Evolutionary conservation across 2,797 vertebrate genomes (phyloP).

Genomic region (Cyprinodon diabolis): DNA sequence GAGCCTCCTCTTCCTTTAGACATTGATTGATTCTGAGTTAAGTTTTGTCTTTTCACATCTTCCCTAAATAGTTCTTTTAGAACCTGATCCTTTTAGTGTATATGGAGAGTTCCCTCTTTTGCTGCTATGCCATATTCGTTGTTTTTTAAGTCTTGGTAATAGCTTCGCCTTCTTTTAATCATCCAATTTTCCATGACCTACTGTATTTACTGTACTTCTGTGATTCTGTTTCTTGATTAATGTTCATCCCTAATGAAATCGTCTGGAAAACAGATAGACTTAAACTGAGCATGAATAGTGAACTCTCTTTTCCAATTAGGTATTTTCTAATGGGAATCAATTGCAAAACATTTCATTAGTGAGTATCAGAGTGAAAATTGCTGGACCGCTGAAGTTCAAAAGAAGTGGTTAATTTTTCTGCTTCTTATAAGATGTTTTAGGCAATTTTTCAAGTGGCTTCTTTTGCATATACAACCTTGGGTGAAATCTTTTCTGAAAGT

Average conservation of each 20-base stretch:
- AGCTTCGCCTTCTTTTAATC: not conserved
- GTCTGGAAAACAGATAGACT: not conserved
- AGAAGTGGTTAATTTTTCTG: not conserved
- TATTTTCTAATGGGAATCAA: not conserved
- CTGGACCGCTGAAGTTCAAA: not conserved
- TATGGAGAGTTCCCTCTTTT: not conserved
- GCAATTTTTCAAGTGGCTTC: not conserved
- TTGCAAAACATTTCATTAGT: not conserved
- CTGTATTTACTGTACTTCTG: not conserved
- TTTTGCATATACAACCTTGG: not conserved
- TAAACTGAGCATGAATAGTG: not conserved
- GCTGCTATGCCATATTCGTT: not conserved
- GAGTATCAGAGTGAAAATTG: not conserved
- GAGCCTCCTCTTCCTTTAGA: not conserved
- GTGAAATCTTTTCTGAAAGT: too few relatives aligned
- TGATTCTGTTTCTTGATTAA: not conserved
- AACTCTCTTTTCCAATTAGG: not conserved
- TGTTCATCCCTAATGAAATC: not conserved
- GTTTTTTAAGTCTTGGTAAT: not conserved
- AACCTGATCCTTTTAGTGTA: not conserved
- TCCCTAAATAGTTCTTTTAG: not conserved
- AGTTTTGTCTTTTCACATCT: not conserved
- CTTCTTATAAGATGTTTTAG: not conserved
- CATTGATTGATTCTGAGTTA: not conserved
- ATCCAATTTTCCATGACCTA: not conserved